Evolutionary conservation across 2,888 invertebrate species (phyloP), one percentile per base, ranked within the genome.

Genomic region (Volucella bombylans): DNA sequence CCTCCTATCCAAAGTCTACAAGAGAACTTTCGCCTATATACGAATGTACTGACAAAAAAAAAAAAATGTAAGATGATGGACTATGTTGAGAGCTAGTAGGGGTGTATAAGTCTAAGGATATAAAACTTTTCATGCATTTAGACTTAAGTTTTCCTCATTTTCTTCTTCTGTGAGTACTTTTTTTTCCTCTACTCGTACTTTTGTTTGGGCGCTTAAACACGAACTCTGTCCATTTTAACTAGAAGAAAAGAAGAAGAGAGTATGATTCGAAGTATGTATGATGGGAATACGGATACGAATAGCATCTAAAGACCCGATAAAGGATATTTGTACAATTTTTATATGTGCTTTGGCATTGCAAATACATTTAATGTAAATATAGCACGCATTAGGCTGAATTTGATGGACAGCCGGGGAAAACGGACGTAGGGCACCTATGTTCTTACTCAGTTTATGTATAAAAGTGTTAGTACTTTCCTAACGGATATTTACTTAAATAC

Each of bases 301-400:
- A 14, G 65, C 45, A 43, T 14, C 55, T 31, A 31, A 31, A 31
- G 57, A 64, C 64, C 18, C 47, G 73, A 54, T 41, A 55, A 78
- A 82, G 78, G 82, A 71, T 82, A 74, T 86, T 82, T 82, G 65
- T 76, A 82, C 82, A 79, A 79, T 80, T 80, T 80, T 73, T 80
- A 72, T 73, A 73, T 73, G 65, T 79, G 47, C 49, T 61, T 62
- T 67, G 65, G 67, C 55, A 80, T 73, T 80, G 73, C 80, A 80
- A 80, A 80, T 73, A 80, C 80, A 80, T 67, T 82, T 86, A 86
- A 85, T 86, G 86, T 86, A 85, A 81, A 86, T 86, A 86, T 81
- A 86, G 74, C 86, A 86, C 86, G 86, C 83, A 86, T 83, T 73
- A 73, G 52, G 59, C 49, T 39, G 31, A 6, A 49, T 47, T 39